These are phyloP conservation scores for Muscidifurax raptorellus DNA, from an alignment of 1,140 invertebrate species.

Conservation along the genomic window DNA sequence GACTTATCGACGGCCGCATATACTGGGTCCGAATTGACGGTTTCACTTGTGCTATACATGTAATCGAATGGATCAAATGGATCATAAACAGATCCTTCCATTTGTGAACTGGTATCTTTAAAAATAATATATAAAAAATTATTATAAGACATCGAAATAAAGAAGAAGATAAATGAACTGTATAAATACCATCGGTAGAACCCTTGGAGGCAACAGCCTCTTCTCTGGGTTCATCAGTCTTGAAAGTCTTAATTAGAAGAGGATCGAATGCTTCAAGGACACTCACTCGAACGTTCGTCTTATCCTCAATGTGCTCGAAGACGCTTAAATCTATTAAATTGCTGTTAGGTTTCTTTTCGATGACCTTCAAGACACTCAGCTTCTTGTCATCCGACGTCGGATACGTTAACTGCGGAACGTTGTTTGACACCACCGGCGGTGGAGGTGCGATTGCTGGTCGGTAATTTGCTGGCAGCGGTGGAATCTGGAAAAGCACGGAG, in stretches of 20 bases:
- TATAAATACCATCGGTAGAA: slow-evolving; percentile 60
- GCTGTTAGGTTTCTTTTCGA: slow-evolving; percentile 76
- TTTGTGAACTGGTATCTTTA: slow-evolving; percentile 76
- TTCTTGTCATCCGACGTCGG: slow-evolving; percentile 65
- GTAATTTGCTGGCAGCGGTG: slow-evolving; percentile 73
- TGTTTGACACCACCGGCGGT: slow-evolving; percentile 54
- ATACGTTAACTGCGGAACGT: slow-evolving; percentile 58
- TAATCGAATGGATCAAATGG: slow-evolving; percentile 92
- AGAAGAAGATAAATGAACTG: slow-evolving; percentile 31
- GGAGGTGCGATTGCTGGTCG: slow-evolving; percentile 62
- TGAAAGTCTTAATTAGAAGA: slow-evolving; percentile 79
- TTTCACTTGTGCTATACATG: slow-evolving; percentile 84
- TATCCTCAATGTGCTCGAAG: slow-evolving; percentile 72
- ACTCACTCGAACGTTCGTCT: slow-evolving; percentile 83
- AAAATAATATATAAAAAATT: slow-evolving; percentile 23
- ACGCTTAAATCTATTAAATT: slow-evolving; percentile 77
- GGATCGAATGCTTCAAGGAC: slow-evolving; percentile 91
- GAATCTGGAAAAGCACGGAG: slow-evolving; percentile 68
- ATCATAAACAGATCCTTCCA: slow-evolving; percentile 85
- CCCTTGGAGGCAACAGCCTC: slow-evolving; percentile 54
- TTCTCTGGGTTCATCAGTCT: slow-evolving; percentile 70
- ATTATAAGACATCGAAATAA: slow-evolving; percentile 6
- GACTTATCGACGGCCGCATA: slow-evolving; percentile 85
- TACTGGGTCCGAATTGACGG: slow-evolving; percentile 84
- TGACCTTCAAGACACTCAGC: slow-evolving; percentile 72